Base-by-base conservation (phyloP, 2,797 vertebrate genomes). In the Sebastes flavidus region DNA sequence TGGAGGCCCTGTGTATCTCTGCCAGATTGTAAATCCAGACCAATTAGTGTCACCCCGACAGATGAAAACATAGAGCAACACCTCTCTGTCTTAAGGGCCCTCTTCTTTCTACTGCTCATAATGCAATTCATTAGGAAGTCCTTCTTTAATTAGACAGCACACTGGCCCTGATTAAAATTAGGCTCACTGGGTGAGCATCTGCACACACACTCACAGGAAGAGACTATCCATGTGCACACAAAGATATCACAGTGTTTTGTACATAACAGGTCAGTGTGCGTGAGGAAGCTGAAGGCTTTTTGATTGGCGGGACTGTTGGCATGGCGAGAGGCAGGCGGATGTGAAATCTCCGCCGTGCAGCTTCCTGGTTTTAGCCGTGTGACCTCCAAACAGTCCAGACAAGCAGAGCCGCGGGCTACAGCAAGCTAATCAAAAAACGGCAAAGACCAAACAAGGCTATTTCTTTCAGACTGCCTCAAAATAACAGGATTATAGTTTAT, bases 401-500 rank as follows among this genome's bases (percentile, higher is more conserved):
- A 77, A 84, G 71, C 77, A 66, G 67, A 80, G 80, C 91, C 14
- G 14, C 24, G 0, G 85, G 89, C 82, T 62, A 81, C 46, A 78
- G 70, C 78, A 27, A 80, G 74, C 78, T 81, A 86, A 90, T 90
- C 83, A 87, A 82, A 82, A 90, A 89, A 87, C 61, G 65, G 65
- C 77, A 67, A 85, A 80, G 76, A 83, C 76, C 75, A 85, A 89
- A 87, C 87, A 83, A 77, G 77, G 77, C 81, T 78, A 79, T 75
- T 65, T 88, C 72, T 89, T 75, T 87, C 55, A 80, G 60, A 78
- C 72, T 24, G 65, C 66, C 86, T 89, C 79, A 81, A 52, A 90
- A 89, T 91, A 89, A 92, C 74, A 85, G 89, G 82, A 92, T 92
- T 89, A 90, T 4, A 70, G 65, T 91, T 91, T 90, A 91, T 92